Base-by-base conservation (phyloP, 2,113 vertebrate genomes). In the Argyrosomus japonicus region DNA sequence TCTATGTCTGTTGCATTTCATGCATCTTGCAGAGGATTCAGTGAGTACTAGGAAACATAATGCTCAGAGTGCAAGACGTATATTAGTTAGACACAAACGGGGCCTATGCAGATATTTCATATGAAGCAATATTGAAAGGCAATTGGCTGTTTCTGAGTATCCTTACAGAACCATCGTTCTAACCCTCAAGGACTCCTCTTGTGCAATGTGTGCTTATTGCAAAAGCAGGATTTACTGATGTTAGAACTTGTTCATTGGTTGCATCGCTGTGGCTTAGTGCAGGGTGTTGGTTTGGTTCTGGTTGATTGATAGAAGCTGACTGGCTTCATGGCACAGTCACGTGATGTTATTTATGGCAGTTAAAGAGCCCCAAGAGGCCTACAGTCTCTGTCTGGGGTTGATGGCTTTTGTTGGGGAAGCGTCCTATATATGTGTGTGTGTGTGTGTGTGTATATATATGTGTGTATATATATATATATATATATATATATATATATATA, bases 241-340 rank as follows among this genome's bases (percentile, higher is more conserved):
- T 83, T 60, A 81, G 57, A 74, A 75, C 54, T 23, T 71, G 67
- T 53, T 40, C 13, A 18, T 40, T 27, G 32, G 47, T 45, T 74
- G n/a, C 21, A 43, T 76, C 2, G n/a, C 48, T 70, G 17, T 79
- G 68, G 48, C 3, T 68, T 29, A 58, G 21, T 18, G 25, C 14
- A 64, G 61, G 65, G 36, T 54, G 57, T 62, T 75, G 61, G 56
- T 81, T 71, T 72, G 60, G 50, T 64, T 70, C 18, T 29, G 32
- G 45, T n/a, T 83, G 84, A 85, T n/a, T 73, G 67, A 77, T 77
- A 50, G 69, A 65, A 67, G 36, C n/a, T 76, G 70, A 81, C 56
- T 61, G 10, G 36, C 50, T 48, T 71, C 0, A 82, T 23, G 51
- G 36, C 29, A 69, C 10, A 74, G 68, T 87, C 77, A 83, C 57